Conservation (phyloP, 2,113 vertebrate genomes). For the Entosphenus tridentatus region DNA sequence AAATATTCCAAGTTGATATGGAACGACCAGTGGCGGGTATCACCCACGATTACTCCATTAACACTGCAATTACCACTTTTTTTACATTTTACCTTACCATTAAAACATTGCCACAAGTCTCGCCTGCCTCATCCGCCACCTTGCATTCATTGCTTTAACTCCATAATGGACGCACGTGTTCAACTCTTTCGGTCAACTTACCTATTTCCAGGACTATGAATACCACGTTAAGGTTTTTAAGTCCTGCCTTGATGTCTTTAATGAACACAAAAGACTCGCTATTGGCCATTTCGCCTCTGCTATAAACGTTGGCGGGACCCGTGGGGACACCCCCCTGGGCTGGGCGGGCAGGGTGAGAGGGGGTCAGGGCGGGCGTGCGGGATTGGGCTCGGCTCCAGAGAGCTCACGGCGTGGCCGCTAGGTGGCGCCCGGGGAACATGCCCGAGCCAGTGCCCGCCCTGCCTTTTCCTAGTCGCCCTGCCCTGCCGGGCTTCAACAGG, state of each 20-base stretch:
- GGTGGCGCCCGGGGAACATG: too few species aligned
- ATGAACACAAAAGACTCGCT: constrained; percentile 25
- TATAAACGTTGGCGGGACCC: too few species aligned
- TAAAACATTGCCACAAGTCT: neutral
- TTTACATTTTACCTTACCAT: neutral
- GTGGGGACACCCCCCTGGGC: too few species aligned
- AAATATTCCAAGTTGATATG: neutral
- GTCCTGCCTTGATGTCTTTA: constrained; percentile 87
- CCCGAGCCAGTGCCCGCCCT: too few species aligned
- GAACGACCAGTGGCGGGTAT: neutral
- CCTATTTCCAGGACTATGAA: constrained; percentile 99
- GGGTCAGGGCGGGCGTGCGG: too few species aligned
- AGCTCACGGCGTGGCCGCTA: too few species aligned
- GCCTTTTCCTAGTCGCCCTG: too few species aligned
- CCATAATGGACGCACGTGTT: too few species aligned
- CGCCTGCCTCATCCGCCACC: neutral
- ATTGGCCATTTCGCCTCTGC: too few species aligned
- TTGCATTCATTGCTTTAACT: constrained; percentile 3
- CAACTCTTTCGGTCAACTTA: constrained; percentile 33
- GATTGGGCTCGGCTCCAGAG: too few species aligned
- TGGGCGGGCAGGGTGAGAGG: too few species aligned
- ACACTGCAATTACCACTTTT: neutral
- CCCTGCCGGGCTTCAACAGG: too few species aligned
- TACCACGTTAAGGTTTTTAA: constrained; percentile 93
- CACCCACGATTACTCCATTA: neutral